A percentile compares a stretch with the other conserved stretches of the same genome.
Conservation (phyloP, 2,888 invertebrate genomes). For the Euzophera pinguis region DNA sequence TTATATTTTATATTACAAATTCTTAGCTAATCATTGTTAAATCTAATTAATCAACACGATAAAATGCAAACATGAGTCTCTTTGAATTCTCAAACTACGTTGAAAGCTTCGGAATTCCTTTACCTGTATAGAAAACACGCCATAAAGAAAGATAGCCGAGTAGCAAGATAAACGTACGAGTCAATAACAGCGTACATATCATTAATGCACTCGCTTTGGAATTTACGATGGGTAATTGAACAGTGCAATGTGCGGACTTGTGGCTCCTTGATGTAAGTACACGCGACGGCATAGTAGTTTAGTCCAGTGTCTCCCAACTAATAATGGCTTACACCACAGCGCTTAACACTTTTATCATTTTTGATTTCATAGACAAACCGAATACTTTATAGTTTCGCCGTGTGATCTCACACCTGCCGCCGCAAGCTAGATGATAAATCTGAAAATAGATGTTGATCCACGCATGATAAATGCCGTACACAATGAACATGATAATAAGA, state of each 20-base stretch:
- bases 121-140: not conserved
- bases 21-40: too few relatives aligned
- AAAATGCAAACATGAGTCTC: not conserved
- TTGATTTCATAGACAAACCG: too few relatives aligned
- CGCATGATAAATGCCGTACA: too few relatives aligned
- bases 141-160: slow-evolving; percentile 16
- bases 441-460: too few relatives aligned
- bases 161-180: slow-evolving; percentile 12
- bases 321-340: not conserved
- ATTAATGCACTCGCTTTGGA: slow-evolving; percentile 58
- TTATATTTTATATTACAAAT: too few relatives aligned
- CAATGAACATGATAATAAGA: too few relatives aligned
- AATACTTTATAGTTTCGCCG: too few relatives aligned
- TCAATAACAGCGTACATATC: slow-evolving; percentile 31
- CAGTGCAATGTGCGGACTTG: slow-evolving; percentile 36
- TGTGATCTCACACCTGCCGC: too few relatives aligned
- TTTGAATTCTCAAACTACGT: slow-evolving; percentile 2
- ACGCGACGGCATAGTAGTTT: slow-evolving; percentile 42
- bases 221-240: slow-evolving; percentile 76
- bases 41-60: too few relatives aligned
- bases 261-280: slow-evolving; percentile 35
- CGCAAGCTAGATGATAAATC: too few relatives aligned
- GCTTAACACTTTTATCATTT: too few relatives aligned
- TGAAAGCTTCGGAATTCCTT: slow-evolving; percentile 3
- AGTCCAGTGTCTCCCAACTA: not conserved